These are phyloP conservation scores for Erpetoichthys calabaricus DNA, from an alignment of 2,797 vertebrate species.

Conservation along the genomic window DNA sequence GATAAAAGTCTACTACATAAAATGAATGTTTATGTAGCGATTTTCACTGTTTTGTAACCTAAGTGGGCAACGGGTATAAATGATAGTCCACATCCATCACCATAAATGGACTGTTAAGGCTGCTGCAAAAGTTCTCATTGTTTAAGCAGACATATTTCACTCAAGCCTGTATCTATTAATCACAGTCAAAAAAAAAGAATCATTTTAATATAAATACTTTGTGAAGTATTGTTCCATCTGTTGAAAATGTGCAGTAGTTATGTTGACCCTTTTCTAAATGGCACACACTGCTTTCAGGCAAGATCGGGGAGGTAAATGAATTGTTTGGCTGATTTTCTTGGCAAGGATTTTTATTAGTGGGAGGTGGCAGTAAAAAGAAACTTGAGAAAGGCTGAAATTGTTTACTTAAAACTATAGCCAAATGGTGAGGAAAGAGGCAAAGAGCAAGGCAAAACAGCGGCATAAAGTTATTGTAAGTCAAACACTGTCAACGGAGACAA, in stretches of 20 bases:
- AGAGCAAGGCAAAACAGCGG: too few relatives aligned
- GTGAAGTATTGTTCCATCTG: slow-evolving; percentile 52
- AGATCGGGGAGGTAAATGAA: slow-evolving; percentile 64
- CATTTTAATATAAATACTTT: slow-evolving; percentile 50
- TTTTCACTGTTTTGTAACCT: too few relatives aligned
- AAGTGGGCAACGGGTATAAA: background rate
- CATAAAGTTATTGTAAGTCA: slow-evolving; percentile 55
- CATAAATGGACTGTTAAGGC: slow-evolving; percentile 37
- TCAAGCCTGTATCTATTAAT: slow-evolving; percentile 40
- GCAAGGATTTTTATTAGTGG: slow-evolving; percentile 56
- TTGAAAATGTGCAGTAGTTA: slow-evolving; percentile 58
- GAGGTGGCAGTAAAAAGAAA: slow-evolving; percentile 60
- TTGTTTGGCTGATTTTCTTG: slow-evolving; percentile 65
- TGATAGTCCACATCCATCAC: slow-evolving; percentile 34
- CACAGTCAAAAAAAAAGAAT: slow-evolving; percentile 51
- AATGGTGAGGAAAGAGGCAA: slow-evolving; percentile 45
- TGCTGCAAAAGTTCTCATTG: slow-evolving; percentile 32
- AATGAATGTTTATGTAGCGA: too few relatives aligned
- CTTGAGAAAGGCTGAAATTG: slow-evolving; percentile 58
- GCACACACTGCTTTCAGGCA: slow-evolving; percentile 52
- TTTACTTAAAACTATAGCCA: slow-evolving; percentile 69
- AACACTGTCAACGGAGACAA: slow-evolving; percentile 61
- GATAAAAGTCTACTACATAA: too few relatives aligned
- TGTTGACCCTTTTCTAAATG: slow-evolving; percentile 53
- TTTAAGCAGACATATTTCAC: slow-evolving; percentile 41